Evolutionary conservation across 2,888 invertebrate genomes (phyloP).

Genomic region (Morinoia aosen): DNA sequence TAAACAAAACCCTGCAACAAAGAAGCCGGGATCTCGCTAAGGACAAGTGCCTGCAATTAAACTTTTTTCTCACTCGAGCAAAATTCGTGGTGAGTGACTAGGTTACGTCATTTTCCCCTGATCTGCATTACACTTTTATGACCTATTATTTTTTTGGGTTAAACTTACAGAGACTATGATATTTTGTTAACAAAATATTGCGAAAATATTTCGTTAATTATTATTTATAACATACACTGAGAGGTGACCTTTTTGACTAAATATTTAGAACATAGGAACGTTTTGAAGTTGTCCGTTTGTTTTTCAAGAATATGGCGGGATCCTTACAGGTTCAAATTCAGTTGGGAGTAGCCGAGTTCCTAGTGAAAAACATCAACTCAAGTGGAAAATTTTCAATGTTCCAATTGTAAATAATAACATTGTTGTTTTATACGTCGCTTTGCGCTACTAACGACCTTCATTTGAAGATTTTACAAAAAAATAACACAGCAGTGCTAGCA

Average conservation of each 20-base stretch:
- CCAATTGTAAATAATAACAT: background rate
- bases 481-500: background rate
- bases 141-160: no score
- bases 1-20: background rate
- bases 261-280: no score
- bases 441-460: background rate
- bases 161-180: no score
- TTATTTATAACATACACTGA: no score
- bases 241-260: no score
- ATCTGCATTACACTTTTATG: no score
- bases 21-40: background rate
- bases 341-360: background rate
- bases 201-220: no score
- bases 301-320: no score
- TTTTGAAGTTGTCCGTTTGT: no score
- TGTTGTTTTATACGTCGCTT: background rate
- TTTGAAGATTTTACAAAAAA: background rate
- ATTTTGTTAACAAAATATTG: no score
- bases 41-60: background rate
- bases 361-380: background rate
- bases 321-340: background rate
- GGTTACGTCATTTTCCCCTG: no score
- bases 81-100: background rate
- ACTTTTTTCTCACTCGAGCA: background rate
- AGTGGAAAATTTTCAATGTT: background rate